Evolutionary conservation across 2,888 invertebrate genomes (phyloP), one percentile per base, ranked within the genome.

Genomic region (Mesorhabditis belari): DNA sequence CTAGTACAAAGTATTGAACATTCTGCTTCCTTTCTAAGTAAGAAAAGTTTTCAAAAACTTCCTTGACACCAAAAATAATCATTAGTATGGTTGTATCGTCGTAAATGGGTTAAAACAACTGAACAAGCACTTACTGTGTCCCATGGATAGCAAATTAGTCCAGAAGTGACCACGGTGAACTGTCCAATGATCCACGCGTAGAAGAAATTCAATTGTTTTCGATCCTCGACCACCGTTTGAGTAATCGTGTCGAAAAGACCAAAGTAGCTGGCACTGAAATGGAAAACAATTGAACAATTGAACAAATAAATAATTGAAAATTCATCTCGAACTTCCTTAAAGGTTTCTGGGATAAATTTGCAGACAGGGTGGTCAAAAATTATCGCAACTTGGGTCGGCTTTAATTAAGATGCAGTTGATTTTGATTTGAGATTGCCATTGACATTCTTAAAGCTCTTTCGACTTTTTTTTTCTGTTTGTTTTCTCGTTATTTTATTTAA

Each of bases 161-260:
- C 73, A 5, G 71, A 69, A 9, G 65, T 62, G 53, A 73, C 72
- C 3, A 69, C 70, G n/a, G 67, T 67, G 27, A 70, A 60, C 58
- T 74, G 72, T 57, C 70, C 74, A 27, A 74, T 72, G 29, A 63
- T 57, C 74, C 74, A 74, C 21, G 70, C 64, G 49, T 58, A 62
- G 57, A 72, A 63, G 64, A 74, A 74, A 61, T 65, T 69, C 12
- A 74, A 49, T 49, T 72, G 66, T 58, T 66, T 67, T 56, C 63
- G 66, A 24, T 72, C 74, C 0, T 67, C 66, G n/a, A 69, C 65
- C n/a, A 72, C 66, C 4, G 67, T 90, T 82, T 58, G 63, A 4
- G 91, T 90, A 76, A 91, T 91, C 61, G 92, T 92, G 85, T 92
- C 92, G 84, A 90, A 92, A 87, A 92, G 90, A 66, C 92, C 92